Base-by-base conservation (phyloP, 2,113 vertebrate species). In the Colius striatus region DNA sequence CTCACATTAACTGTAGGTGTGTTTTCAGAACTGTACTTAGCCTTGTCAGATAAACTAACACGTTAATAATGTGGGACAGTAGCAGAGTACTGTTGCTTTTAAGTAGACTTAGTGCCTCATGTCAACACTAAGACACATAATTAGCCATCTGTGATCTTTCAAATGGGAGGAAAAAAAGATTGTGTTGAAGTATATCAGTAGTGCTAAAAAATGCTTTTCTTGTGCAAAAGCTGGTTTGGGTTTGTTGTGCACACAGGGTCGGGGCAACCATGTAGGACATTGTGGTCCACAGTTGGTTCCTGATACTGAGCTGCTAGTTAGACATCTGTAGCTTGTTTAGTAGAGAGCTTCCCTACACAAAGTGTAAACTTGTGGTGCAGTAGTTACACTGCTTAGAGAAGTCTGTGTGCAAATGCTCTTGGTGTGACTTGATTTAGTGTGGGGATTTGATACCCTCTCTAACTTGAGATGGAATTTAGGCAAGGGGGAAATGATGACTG, bases 111-210 rank as follows among this genome's bases (percentile, higher is more conserved):
- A 8, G 5, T 65, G 15, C 43, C 29, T 55, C 0, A 57, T 77
- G 2, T 27, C 36, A 58, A 6, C 25, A 16, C 9, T 65, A 45
- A 70, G 23, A 34, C 16, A n/a, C 1, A 5, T 23, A 50, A 53
- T 51, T 63, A 45, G n/a, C 15, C 19, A 81, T 8, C 11, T 89
- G 87, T 87, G 14, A 25, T 62, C n/a, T 50, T 91, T 63, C 25
- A 36, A 11, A 6, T 0, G 0, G 36, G 13, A 10, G 10, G 1
- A 8, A 11, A 60, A 50, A 61, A 80, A 13, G 17, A 7, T 71
- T 26, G 14, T n/a, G 8, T 32, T 77, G 34, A 57, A 77, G 12
- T 6, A 21, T 6, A 30, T 13, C 30, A 26, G 26, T 61, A 61
- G 53, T 12, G 29, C 54, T 84, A 5, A 47, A n/a, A 21, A 27